A percentile compares a stretch with the other conserved stretches of the same genome.
These are phyloP conservation scores for Tetranychus piercei DNA, from an alignment of 2,888 invertebrate species.

Conservation along the genomic window DNA sequence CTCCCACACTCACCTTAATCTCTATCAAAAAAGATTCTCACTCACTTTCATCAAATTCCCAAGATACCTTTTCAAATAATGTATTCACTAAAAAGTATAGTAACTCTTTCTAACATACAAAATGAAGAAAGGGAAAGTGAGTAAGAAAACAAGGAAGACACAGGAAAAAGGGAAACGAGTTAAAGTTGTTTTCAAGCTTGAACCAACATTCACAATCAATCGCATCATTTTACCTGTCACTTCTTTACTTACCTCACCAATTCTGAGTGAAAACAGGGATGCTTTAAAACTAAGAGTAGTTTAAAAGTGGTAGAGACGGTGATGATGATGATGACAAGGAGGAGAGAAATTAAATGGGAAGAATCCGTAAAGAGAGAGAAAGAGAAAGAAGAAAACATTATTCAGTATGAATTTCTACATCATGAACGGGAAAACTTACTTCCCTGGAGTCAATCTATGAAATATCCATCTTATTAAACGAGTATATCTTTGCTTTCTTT, in stretches of 20 bases:
- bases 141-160: not conserved
- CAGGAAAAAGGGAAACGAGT: not conserved
- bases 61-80: not conserved
- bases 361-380: not conserved
- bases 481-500: not conserved
- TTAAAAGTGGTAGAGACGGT: not conserved
- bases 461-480: not conserved
- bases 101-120: not conserved
- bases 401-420: not conserved
- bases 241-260: not conserved
- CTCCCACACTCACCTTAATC: not conserved
- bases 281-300: not conserved
- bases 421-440: not conserved
- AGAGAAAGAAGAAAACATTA: not conserved
- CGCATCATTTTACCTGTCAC: not conserved
- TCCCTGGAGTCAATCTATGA: constrained; percentile 1
- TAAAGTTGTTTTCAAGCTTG: not conserved
- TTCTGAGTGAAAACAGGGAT: not conserved
- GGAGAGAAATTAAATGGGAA: not conserved
- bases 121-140: no score
- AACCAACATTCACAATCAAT: not conserved
- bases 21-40: not conserved
- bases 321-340: not conserved
- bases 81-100: not conserved
- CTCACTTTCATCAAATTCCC: not conserved